Evolutionary conservation across 2,113 vertebrate species (phyloP).

Genomic region (Xyliphius kryptos): DNA sequence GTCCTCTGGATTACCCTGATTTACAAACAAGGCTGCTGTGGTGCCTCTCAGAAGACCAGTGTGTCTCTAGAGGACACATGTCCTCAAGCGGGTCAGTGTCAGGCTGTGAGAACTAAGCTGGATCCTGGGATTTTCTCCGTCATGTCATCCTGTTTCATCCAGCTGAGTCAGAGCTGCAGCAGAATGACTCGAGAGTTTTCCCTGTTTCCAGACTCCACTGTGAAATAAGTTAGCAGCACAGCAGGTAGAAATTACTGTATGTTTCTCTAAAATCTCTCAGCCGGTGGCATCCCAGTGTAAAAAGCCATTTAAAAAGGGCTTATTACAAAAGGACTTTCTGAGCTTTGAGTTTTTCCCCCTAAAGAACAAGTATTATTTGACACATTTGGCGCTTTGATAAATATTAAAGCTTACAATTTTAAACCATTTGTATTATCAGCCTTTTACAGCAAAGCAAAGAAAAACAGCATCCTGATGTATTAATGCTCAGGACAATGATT

Average conservation of each 20-base stretch:
- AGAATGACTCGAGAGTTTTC: conserved; percentile 12
- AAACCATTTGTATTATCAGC: not conserved
- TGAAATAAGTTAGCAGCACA: conserved; percentile 2
- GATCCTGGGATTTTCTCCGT: not conserved
- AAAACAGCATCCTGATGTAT: not conserved
- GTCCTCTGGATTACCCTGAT: not conserved
- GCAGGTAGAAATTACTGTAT: not conserved
- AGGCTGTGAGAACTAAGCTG: conserved; percentile 28
- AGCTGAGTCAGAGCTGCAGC: conserved; percentile 11
- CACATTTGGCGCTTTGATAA: not conserved
- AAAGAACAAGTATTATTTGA: not conserved
- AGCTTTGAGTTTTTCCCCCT: not conserved
- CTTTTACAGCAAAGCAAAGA: conserved; percentile 5
- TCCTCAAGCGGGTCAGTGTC: conserved; percentile 7
- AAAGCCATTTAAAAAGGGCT: not conserved
- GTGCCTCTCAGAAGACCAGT: not conserved
- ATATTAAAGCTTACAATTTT: too few relatives aligned
- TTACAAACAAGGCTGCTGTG: not conserved
- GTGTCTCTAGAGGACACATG: conserved; percentile 1
- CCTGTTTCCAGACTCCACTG: not conserved
- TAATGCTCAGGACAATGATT: too few relatives aligned
- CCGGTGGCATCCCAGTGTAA: not conserved
- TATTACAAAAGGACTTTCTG: not conserved
- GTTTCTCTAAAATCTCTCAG: not conserved
- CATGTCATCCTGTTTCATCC: not conserved